Percentiles rank a stretch among this genome's conserved stretches.
These are phyloP conservation scores for Myotis lucifugus DNA, from an alignment of 2,113 vertebrate genomes.

Conservation along the genomic window DNA sequence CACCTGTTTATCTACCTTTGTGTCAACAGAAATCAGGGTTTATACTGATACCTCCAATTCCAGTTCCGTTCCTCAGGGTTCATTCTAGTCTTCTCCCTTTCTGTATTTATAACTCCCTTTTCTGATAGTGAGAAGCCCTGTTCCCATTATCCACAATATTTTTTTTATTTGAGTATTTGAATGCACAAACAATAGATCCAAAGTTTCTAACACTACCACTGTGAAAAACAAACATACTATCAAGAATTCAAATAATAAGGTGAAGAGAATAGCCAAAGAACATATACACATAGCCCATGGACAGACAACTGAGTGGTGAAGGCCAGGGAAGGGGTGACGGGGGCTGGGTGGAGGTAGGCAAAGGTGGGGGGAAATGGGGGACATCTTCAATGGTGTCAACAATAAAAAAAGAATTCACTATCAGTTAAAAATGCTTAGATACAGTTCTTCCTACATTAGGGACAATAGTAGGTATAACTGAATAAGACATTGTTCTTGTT, in stretches of 20 bases:
- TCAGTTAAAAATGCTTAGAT: not conserved
- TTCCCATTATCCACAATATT: not conserved
- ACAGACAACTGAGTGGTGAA: not conserved
- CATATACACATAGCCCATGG: not conserved
- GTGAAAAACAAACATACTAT: not conserved
- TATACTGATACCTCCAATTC: not conserved
- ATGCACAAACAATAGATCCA: not conserved
- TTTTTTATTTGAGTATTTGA: not conserved
- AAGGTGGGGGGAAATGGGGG: not conserved
- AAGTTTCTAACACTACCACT: not conserved
- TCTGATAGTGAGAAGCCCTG: not conserved
- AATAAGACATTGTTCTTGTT: not conserved
- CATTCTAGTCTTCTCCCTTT: not conserved
- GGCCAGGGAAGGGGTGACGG: not conserved
- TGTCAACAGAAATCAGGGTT: not conserved
- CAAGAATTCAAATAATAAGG: not conserved
- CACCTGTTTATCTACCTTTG: not conserved
- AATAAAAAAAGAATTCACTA: not conserved
- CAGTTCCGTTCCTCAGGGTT: not conserved
- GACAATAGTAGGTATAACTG: not conserved
- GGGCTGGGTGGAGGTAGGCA: not conserved
- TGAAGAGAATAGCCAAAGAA: not conserved
- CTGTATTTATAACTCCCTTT: not conserved
- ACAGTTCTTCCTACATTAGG: not conserved
- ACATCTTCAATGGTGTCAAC: not conserved